Base-by-base conservation (phyloP, 2,797 vertebrate genomes). In the Poeciliopsis presidionis region DNA sequence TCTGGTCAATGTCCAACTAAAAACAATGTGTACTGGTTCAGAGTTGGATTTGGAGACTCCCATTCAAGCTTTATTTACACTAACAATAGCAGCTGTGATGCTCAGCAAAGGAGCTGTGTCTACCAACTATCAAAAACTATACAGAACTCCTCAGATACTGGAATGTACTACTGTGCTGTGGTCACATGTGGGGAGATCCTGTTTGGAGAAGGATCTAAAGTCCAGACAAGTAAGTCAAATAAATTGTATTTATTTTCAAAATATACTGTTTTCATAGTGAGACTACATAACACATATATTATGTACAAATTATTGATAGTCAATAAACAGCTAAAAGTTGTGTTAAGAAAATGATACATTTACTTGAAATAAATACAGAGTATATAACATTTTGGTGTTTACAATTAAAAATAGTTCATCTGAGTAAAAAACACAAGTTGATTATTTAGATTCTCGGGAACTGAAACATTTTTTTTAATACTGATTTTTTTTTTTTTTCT, bases 141-240 rank as follows among this genome's bases (percentile, higher is more conserved):
- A 30, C 36, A 76, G n/a, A 63, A 0, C 70, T 72, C 61, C 0
- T 84, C 89, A 81, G 91, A 93, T 39, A 86, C 75, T 45, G 80
- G 61, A 43, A 59, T 2, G 3, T 82, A 73, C 39, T 77, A 73
- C 59, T 81, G 80, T 33, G 91, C 91, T 30, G 83, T 92, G 4
- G 45, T 69, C 2, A 78, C 77, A 72, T 92, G 90, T 89, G 89
- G 87, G 8, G 5, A 90, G 72, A 90, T 92, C 70, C 83, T 93
- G 74, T 91, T 93, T 85, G 91, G 92, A 1, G 49, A 78, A 43
- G 65, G 65, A 41, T 43, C 65, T 69, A 69, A 25, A 43, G 65
- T 69, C n/a, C 0, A 43, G 0, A 69, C 1, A n/a, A 3, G 65
- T 69, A 69, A n/a, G 65, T 43, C 1, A 7, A 20, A 69, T n/a